Base-by-base conservation (phyloP, 2,888 invertebrate genomes). In the Desoria tigrina region DNA sequence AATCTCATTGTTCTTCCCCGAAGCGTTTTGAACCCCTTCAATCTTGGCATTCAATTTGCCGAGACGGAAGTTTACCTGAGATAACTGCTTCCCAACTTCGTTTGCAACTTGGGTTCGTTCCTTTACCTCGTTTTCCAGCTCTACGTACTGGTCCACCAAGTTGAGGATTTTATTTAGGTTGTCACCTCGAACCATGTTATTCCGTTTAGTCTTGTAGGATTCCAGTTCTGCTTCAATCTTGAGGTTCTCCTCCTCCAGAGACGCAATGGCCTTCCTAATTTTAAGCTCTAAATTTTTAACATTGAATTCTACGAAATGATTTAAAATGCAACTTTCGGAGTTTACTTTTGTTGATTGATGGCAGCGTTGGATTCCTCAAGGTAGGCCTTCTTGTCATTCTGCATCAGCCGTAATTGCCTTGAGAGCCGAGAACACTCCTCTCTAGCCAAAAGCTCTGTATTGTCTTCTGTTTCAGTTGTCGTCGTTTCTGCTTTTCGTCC, bases 1-100 rank as follows among this genome's bases (percentile, higher is more conserved):
- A 73, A 63, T 39, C 83, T 80, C n/a, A 78, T 78, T 60, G 79
- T 80, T 60, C 86, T 77, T 63, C 85, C 85, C 45, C 11, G 6
- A 4, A 4, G 4, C 32, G 32, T 32, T 32, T 50, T 53, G n/a
- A 55, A 51, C 55, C 28, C 80, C 77, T 67, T 81, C 78, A 61
- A 79, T 78, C 59, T 79, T 80, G 51, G 80, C 78, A 63, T 82
- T 82, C 81, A 69, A 79, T 57, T 77, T 79, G 80, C 74, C 65
- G 55, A 75, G 65, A 21, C 70, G 64, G 50, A 59, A 63, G 51
- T 67, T 42, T 71, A 77, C 75, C 69, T 82, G 82, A 79, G 82
- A 59, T 14, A 75, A 42, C 59, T 71, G 68, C 59, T 70, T 62
- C 71, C 74, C 64, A 2, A 73, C 64, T 51, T 72, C 71, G 2